Evolutionary conservation across 2,888 invertebrate species (phyloP), one percentile per base, ranked within the genome.

Genomic region (Trypoxylon attenuatum): DNA sequence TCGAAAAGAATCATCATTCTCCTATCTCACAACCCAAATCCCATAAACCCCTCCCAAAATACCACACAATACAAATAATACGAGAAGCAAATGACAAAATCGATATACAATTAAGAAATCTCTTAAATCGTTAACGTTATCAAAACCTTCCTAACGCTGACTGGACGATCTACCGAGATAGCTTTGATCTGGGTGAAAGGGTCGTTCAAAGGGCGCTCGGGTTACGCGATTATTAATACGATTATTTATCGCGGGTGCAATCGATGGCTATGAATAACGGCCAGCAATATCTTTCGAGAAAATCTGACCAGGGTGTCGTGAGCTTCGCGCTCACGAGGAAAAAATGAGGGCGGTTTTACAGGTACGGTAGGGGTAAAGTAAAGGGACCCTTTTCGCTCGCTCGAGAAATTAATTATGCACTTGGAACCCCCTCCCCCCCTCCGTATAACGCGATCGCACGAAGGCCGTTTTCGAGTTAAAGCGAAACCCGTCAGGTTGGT

Each of bases 181-280:
- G n/a, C n/a, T n/a, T n/a, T n/a, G n/a, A n/a, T n/a, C n/a, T n/a
- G n/a, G n/a, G n/a, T n/a, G n/a, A n/a, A n/a, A n/a, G n/a, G n/a
- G n/a, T n/a, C n/a, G n/a, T n/a, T n/a, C n/a, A n/a, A n/a, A n/a
- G n/a, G n/a, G n/a, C n/a, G 43, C 25, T 46, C 19, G 49, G 67
- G 70, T 73, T 62, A 60, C 53, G 50, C 57, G 68, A 73, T 73
- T 68, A 59, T 58, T 62, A 54, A 57, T 47, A 61, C 56, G 58
- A 64, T 64, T 71, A 71, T 74, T 74, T 74, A 73, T 73, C 74
- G 61, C 10, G n/a, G 10, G 8, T 22, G 27, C 39, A 43, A 73
- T 74, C 73, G 68, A 61, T 55, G 38, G 50, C 29, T 52, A 39
- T 47, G 57, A 60, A 57, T 66, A 60, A 56, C 54, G 55, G 16